Evolutionary conservation across 1,140 invertebrate genomes (phyloP), one percentile per base, ranked within the genome.

Genomic region (Oedothorax gibbosus): DNA sequence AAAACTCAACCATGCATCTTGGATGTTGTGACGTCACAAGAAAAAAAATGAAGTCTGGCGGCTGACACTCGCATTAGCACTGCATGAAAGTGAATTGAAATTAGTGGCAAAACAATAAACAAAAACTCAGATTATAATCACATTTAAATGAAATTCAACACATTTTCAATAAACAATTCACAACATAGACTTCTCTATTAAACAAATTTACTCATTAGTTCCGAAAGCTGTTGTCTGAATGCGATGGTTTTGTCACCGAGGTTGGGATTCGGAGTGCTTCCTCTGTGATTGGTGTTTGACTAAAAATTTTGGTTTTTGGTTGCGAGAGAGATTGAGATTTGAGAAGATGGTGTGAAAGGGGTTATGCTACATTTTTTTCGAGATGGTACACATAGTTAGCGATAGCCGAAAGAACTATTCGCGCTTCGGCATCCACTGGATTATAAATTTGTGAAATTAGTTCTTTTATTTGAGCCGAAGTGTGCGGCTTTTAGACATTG

Each of bases 221-320:
- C 18, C 35, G 12, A 75, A 57, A 21, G 20, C 72, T 79, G 62
- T 54, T 53, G 57, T 66, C 76, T 79, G 35, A 53, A 35, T 65
- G 76, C 76, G 68, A 79, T 79, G 76, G 65, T 79, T 79, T 79
- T 79, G 76, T 79, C 64, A 66, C 51, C 11, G 62, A 79, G 60
- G 62, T 62, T 65, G 64, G 64, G 62, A 64, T 79, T 79, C 76
- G 49, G 76, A 66, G 57, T 79, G 76, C 71, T 75, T 83, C 81
- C 69, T 75, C 81, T 83, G 81, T 83, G 81, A 83, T 83, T 83
- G 81, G 81, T 83, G 71, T 66, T 76, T 57, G 15, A 75, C 71
- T 73, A 75, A 73, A 83, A 82, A 72, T 51, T 83, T 75, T 83
- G 18, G 71, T 66, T 83, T 83, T 75, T 51, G 11, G 57, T 12